Evolutionary conservation across 30 jellyfish, hydroid and myxozoan species (phyloP), one percentile per base, ranked within the genome.

Genomic region (Hydractinia echinata): DNA sequence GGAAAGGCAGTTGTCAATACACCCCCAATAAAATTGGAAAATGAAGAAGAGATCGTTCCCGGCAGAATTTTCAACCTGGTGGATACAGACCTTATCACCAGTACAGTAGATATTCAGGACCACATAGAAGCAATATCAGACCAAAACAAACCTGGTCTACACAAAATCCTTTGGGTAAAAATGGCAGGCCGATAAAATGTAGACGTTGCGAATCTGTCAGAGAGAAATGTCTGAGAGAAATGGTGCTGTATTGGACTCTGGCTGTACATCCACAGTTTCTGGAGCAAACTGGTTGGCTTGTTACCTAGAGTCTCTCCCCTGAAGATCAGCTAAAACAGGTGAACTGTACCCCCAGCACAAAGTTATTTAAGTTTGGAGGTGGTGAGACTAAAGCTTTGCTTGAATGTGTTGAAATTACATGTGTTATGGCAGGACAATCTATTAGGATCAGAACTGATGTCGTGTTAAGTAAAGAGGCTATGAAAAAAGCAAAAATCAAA

Each of bases 401-500:
- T 39, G 18, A 21, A 49, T 19, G 70, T 68, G 91, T 72, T 55
- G 18, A 55, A 14, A 16, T 83, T 54, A 82, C 91, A 49, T 54
- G 53, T 48, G 70, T 70, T 5, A 70, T 83, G 48, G 91, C 73
- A n/a, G 67, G 70, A 50, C 56, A 68, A 52, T 15, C 54, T 6
- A 21, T 67, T 14, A 55, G 54, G 76, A 74, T 82, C 13, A 61
- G 48, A 72, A 83, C 82, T 6, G 88, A 83, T 83, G 91, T 83
- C 19, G 86, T 84, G 66, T 53, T 60, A 70, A 73, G 82, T 54
- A 61, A 61, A 55, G 67, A 54, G n/a, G 62, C 89, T 4, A 76
- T 85, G 78, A 85, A 85, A 82, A n/a, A 72, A 53, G 89, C 94
- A 60, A 11, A 77, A 5, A 53, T 80, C 14, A 72, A 66, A 67